Base-by-base conservation (phyloP, 2,888 invertebrate species). In the Quadriops clusia region DNA sequence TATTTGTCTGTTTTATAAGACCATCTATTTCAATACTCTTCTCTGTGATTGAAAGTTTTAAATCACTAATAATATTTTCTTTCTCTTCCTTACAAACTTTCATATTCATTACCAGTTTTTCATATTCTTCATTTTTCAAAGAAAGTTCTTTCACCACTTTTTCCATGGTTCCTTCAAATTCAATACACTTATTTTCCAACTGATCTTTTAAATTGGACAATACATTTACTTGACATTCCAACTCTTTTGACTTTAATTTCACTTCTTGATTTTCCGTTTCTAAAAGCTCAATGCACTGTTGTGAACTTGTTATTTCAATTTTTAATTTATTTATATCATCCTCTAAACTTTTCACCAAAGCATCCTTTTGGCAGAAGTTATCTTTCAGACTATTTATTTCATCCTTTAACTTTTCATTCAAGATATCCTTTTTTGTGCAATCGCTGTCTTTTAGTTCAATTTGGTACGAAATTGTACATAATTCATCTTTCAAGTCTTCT, bases 161-260 rank as follows among this genome's bases (percentile, higher is more conserved):
- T 13, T 39, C 38, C 17, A 41, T 32, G 9, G 38, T 38, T 9
- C 11, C 23, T 30, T 41, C 39, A 13, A 44, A 39, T 30, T 44
- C 39, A 8, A 27, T 12, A 28, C 35, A 39, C 20, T 39, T 38
- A 2, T 25, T 22, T 28, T 38, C 37, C 8, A 37, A 10, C 17
- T 20, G 18, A 17, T 17, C 18, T 24, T 37, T 37, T 29, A 38
- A 28, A 33, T 39, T 34, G 18, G 32, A 30, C 3, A 40, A 18
- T n/a, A 39, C 23, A 2, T 28, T n/a, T 15, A 37, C 4, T 36
- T 44, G 34, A n/a, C 33, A 33, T 33, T 38, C 23, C 13, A 47
- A 30, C 21, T 42, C 35, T n/a, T 29, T 35, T 8, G 41, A 21
- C 32, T 44, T 45, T 22, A 23, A 23, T 21, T 40, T 17, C 10